A percentile compares a stretch with the other conserved stretches of the same genome.
These are phyloP conservation scores for Orthosia incerta DNA, from an alignment of 2,888 invertebrate species.

Conservation along the genomic window DNA sequence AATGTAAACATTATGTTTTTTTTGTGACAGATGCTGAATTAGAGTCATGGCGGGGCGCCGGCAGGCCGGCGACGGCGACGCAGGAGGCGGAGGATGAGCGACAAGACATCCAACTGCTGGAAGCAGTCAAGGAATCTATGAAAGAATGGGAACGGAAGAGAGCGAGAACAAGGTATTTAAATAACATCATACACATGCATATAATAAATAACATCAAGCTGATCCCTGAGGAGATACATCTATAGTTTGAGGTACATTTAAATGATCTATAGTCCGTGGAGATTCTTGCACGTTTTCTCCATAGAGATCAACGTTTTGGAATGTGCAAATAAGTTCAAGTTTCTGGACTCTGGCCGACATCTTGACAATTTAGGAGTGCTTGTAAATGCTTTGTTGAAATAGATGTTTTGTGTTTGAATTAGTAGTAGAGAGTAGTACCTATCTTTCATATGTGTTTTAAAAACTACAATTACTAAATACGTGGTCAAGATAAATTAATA, in stretches of 20 bases:
- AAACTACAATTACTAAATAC: background rate
- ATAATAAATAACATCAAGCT: too few species aligned
- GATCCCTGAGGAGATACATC: too few species aligned
- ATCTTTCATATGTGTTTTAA: background rate
- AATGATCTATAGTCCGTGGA: too few species aligned
- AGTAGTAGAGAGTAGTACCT: too few species aligned
- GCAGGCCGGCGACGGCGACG: slow-evolving; percentile 89
- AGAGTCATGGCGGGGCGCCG: slow-evolving; percentile 86
- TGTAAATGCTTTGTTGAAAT: too few species aligned
- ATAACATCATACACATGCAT: background rate
- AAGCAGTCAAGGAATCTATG: slow-evolving; percentile 94
- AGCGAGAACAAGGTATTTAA: slow-evolving; percentile 88
- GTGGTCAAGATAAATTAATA: background rate
- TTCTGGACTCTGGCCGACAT: too few species aligned
- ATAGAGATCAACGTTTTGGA: too few species aligned
- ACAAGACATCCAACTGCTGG: slow-evolving; percentile 93
- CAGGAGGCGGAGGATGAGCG: slow-evolving; percentile 94
- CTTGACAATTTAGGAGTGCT: too few species aligned
- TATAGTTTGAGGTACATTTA: too few species aligned
- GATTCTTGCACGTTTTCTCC: too few species aligned
- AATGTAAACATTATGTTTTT: background rate
- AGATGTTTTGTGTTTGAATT: too few species aligned
- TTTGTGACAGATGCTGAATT: slow-evolving; percentile 83
- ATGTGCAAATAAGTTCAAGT: too few species aligned
- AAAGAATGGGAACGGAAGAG: slow-evolving; percentile 92